Evolutionary conservation across 2,888 invertebrate species (phyloP).

Genomic region (Dione vanillae): DNA sequence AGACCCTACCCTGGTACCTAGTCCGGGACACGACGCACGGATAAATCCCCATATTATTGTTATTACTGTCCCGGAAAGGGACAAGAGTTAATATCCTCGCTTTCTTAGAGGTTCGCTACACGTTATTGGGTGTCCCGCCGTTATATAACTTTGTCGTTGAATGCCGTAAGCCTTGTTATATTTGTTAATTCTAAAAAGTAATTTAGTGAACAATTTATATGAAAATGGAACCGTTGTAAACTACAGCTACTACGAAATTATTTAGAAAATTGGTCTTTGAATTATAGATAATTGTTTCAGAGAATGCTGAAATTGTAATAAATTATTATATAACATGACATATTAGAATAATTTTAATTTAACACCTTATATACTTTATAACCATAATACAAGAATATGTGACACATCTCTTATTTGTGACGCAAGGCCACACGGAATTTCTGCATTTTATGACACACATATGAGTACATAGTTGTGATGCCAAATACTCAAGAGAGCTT

Average conservation of each 20-base stretch:
- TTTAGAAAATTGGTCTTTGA: no score
- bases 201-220: neutral
- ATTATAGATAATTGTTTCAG: no score
- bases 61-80: slow-evolving; percentile 56
- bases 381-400: no score
- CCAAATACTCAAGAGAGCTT: slow-evolving; percentile 30
- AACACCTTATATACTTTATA: no score
- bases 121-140: slow-evolving; percentile 32
- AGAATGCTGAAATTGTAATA: no score
- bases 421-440: slow-evolving; percentile 8
- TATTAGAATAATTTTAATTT: no score
- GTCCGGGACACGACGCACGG: slow-evolving; percentile 65
- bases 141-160: slow-evolving; percentile 17
- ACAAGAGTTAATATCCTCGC: slow-evolving; percentile 35
- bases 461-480: slow-evolving; percentile 15
- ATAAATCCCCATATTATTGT: slow-evolving; percentile 60
- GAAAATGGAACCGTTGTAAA: neutral
- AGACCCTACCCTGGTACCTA: slow-evolving; percentile 52
- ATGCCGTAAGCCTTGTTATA: neutral
- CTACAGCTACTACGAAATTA: no score
- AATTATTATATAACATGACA: no score
- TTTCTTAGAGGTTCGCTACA: slow-evolving; percentile 32
- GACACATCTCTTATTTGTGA: neutral
- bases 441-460: slow-evolving; percentile 22
- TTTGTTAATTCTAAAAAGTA: neutral